Conservation (phyloP, 2,888 invertebrate species). For the Halictus ligatus region DNA sequence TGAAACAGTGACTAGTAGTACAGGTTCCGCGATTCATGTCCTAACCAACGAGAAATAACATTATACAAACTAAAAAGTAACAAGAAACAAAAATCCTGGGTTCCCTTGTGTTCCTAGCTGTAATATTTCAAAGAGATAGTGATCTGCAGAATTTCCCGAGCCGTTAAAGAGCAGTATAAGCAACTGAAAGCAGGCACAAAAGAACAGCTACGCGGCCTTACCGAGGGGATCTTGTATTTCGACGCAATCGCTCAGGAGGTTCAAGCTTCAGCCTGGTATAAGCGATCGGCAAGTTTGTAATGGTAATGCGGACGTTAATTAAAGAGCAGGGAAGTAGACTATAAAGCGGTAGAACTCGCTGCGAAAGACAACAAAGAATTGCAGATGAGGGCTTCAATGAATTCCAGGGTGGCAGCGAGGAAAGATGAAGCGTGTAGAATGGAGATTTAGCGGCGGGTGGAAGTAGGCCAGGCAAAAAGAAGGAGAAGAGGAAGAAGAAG, state of each 20-base stretch:
- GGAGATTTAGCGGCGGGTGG: background rate
- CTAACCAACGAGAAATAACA: background rate
- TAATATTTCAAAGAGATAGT: background rate
- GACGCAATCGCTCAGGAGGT: background rate
- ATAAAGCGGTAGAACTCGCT: background rate
- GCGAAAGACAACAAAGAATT: background rate
- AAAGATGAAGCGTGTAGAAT: background rate
- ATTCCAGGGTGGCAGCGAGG: background rate
- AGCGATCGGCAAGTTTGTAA: slow-evolving; percentile 1
- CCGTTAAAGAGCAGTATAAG: background rate
- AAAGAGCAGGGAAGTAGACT: background rate
- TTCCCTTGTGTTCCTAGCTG: background rate
- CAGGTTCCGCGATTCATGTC: no score
- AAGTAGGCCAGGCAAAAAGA: background rate
- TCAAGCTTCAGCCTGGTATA: background rate
- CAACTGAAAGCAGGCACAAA: background rate
- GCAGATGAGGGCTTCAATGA: background rate
- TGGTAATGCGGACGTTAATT: slow-evolving; percentile 7
- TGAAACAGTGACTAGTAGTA: background rate
- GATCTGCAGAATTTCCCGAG: background rate
- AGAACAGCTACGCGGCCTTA: background rate
- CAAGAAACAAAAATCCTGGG: background rate
- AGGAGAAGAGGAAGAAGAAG: background rate
- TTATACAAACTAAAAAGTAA: background rate
- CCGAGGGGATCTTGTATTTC: background rate